These are phyloP conservation scores for Plagodis dolabraria DNA, from an alignment of 2,888 invertebrate species.

Conservation along the genomic window DNA sequence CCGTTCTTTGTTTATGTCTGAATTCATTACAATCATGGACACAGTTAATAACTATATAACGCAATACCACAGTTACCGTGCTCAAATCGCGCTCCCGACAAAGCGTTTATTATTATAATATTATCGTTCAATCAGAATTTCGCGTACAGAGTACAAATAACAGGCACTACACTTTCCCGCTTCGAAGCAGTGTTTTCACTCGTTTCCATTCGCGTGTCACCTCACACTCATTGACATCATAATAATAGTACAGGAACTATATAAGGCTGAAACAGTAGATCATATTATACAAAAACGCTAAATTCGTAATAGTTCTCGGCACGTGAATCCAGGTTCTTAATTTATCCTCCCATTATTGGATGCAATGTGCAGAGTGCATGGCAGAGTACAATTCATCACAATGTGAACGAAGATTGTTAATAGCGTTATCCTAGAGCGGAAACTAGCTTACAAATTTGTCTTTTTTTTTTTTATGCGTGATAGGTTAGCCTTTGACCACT, in stretches of 20 bases:
- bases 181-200: slow-evolving; percentile 28
- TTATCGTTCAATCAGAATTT: slow-evolving; percentile 29
- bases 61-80: too few relatives aligned
- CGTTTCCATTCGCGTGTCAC: slow-evolving; percentile 32
- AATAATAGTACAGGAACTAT: slow-evolving; percentile 12
- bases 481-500: too few relatives aligned
- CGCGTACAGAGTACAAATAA: slow-evolving; percentile 7
- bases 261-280: slow-evolving; percentile 8
- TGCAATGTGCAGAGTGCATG: too few relatives aligned
- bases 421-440: too few relatives aligned
- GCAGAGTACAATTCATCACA: too few relatives aligned
- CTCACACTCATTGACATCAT: slow-evolving; percentile 30
- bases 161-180: slow-evolving; percentile 24
- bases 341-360: too few relatives aligned
- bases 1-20: too few relatives aligned
- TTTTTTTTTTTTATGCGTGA: too few relatives aligned
- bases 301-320: not conserved
- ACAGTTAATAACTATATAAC: too few relatives aligned
- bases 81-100: not conserved
- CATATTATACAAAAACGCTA: not conserved
- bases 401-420: too few relatives aligned
- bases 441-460: too few relatives aligned
- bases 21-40: too few relatives aligned
- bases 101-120: slow-evolving; percentile 28
- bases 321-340: not conserved